Conservation (phyloP, 2,888 invertebrate species). For the Laspeyria flexula region DNA sequence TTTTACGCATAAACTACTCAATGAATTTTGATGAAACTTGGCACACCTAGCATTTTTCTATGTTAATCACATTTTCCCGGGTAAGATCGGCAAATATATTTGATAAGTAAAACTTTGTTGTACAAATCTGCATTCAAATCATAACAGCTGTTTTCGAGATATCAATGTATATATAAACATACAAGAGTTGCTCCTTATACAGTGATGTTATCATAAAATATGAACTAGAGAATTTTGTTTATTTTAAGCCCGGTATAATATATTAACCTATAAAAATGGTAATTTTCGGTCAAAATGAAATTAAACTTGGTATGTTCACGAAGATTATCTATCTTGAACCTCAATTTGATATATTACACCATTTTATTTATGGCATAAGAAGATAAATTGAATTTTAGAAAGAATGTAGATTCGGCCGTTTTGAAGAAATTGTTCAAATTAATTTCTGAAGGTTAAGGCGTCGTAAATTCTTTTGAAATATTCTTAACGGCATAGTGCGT, state of each 20-base stretch:
- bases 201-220: not conserved
- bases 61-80: too few species aligned
- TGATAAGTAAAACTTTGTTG: too few species aligned
- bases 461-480: not conserved
- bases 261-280: slow-evolving; percentile 47
- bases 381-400: not conserved
- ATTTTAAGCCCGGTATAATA: slow-evolving; percentile 15
- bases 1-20: too few species aligned
- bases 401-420: not conserved
- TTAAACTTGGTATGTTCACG: slow-evolving; percentile 32
- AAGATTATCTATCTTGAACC: slow-evolving; percentile 39
- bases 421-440: not conserved
- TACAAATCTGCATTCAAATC: too few species aligned
- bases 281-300: slow-evolving; percentile 43
- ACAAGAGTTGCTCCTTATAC: too few species aligned
- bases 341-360: slow-evolving; percentile 40
- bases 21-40: too few species aligned
- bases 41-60: too few species aligned
- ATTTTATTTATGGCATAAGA: slow-evolving; percentile 35
- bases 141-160: too few species aligned
- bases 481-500: too few species aligned
- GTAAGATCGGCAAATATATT: too few species aligned
- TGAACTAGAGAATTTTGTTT: not conserved
- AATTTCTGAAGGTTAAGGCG: not conserved
- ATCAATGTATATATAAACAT: too few species aligned